Evolutionary conservation across 2,888 invertebrate genomes (phyloP).

Genomic region (Parapristionchus giblindavisi): DNA sequence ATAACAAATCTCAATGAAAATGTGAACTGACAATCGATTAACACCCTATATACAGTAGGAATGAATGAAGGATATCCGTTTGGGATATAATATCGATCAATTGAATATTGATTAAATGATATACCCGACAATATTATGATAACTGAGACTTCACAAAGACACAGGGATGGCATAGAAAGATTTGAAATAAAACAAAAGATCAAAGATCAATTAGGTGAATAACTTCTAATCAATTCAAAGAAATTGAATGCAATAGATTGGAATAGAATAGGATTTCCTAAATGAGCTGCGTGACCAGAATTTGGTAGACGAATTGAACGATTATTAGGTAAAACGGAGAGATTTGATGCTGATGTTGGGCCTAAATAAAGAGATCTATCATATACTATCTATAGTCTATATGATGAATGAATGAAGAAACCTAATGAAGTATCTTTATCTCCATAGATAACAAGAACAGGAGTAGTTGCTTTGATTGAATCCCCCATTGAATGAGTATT

Average conservation of each 20-base stretch:
- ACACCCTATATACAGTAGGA: neutral
- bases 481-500: conserved; percentile 53
- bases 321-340: conserved; percentile 47
- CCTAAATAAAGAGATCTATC: conserved; percentile 42
- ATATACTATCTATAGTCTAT: too few species aligned
- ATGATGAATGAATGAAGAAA: neutral
- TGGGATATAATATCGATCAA: neutral
- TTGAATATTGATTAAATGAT: neutral
- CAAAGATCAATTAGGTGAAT: conserved; percentile 28
- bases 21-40: conserved; percentile 4
- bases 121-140: conserved; percentile 1
- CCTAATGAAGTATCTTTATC: conserved; percentile 38
- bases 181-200: neutral
- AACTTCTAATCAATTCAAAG: conserved; percentile 55
- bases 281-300: conserved; percentile 56
- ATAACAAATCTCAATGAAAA: neutral
- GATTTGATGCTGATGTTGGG: conserved; percentile 54
- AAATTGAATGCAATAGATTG: conserved; percentile 53
- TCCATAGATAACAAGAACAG: conserved; percentile 55
- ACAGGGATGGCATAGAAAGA: neutral
- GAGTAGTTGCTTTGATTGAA: conserved; percentile 44
- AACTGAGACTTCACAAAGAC: neutral
- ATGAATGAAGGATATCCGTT: neutral
- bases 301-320: conserved; percentile 37
- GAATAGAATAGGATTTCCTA: conserved; percentile 54